Evolutionary conservation across 2,888 invertebrate genomes (phyloP), one percentile per base, ranked within the genome.

Genomic region (Euproctis similis): DNA sequence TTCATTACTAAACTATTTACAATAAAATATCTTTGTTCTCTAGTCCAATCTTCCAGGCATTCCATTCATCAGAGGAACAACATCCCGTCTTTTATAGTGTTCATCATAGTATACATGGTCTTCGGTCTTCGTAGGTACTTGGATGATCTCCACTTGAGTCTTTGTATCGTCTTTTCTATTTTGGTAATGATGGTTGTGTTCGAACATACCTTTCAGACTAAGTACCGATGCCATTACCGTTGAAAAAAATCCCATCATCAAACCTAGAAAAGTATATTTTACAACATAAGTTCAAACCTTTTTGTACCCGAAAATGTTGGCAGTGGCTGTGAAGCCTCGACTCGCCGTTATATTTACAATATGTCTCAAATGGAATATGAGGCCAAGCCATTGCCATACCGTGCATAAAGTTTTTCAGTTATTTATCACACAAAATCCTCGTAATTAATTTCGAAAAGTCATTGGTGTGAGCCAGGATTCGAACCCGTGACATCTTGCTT

Each of bases 181-280:
- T 38, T 71, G 61, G 42, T 68, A 70, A 30, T 60, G 49, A 32
- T 68, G 68, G 8, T 55, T 73, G 53, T 55, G 81, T 53, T 59
- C 72, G 11, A 78, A 75, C 63, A 87, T 69, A 13, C 85, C 87
- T 38, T 87, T 86, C 14, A 89, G 70, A 19, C 89, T 89, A 1
- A 90, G 72, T 2, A 90, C 85, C 1, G 89, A 87, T 0, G 89
- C 88, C 55, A 90, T 70, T 3, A 89, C 85, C 0, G 78, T 78
- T 0, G 82, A 77, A 48, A 85, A 71, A 49, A 84, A 70, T 0
- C 75, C 78, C 67, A 81, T 69, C 57, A 82, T 65, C 0, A 84
- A 54, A 40, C 82, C 81, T 84, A 55, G 7, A 52, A 53, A 14
- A 14, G n/a, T n/a, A n/a, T n/a, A n/a, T n/a, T n/a, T n/a, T n/a